These are phyloP conservation scores for Polydrusus cervinus DNA, from an alignment of 2,888 invertebrate genomes.

Conservation along the genomic window DNA sequence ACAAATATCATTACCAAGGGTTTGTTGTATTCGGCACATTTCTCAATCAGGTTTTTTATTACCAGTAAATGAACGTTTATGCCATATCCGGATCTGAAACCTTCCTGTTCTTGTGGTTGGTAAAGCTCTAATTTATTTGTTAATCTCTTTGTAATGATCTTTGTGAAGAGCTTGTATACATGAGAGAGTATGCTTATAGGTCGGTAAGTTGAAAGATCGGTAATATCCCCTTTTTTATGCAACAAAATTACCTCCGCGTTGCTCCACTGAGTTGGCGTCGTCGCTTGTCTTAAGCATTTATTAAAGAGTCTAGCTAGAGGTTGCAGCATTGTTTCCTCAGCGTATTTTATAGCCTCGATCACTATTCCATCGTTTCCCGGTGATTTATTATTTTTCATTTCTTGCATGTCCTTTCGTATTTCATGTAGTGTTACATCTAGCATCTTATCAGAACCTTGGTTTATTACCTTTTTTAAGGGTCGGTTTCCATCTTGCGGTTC, in stretches of 20 bases:
- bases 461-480: neutral
- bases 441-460: conserved; percentile 2
- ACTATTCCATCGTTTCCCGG: conserved; percentile 1
- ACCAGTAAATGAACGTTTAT: conserved; percentile 1
- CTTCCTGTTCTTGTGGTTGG: too few species aligned
- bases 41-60: neutral
- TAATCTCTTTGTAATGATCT: conserved; percentile 1
- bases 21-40: neutral
- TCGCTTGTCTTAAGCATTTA: neutral
- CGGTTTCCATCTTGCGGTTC: neutral
- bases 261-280: neutral
- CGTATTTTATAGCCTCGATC: neutral
- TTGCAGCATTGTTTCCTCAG: neutral
- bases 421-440: conserved; percentile 1
- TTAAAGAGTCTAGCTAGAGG: neutral
- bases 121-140: neutral
- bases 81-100: neutral
- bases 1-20: too few species aligned
- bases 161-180: conserved; percentile 8
- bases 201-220: neutral
- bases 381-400: conserved; percentile 20
- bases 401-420: neutral
- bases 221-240: conserved; percentile 6
- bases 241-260: too few species aligned
- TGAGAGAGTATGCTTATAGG: conserved; percentile 1